Percentiles rank a stretch among this genome's conserved stretches.
Conservation (phyloP, 1,140 invertebrate species). For the Dendroctonus valens region DNA sequence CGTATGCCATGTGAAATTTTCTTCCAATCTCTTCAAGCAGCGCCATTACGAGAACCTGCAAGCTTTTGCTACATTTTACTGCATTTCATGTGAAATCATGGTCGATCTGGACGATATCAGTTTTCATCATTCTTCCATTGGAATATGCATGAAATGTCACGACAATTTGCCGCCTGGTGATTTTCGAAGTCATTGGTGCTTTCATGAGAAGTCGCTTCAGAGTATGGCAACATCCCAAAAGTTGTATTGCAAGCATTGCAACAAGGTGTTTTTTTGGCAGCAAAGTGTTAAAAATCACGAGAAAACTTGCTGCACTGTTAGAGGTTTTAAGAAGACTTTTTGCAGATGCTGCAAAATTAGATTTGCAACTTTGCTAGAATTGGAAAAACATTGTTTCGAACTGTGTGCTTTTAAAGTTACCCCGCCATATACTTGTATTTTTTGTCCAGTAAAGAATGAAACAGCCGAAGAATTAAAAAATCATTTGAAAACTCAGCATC, state of each 20-base stretch:
- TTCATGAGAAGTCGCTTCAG: conserved; percentile 14
- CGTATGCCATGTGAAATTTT: conserved; percentile 15
- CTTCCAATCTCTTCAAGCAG: conserved; percentile 51
- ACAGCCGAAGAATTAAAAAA: neutral
- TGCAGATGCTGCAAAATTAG: neutral
- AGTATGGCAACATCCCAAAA: conserved; percentile 1
- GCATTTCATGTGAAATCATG: conserved; percentile 17
- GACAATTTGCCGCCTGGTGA: conserved; percentile 2
- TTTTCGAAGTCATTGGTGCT: conserved; percentile 14
- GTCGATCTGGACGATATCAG: conserved; percentile 19
- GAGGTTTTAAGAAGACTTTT: neutral
- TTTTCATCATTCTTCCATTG: conserved; percentile 11
- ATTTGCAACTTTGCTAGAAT: neutral
- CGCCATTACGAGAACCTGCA: conserved; percentile 19
- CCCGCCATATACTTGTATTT: neutral
- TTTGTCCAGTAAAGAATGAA: too few relatives aligned
- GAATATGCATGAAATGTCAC: conserved; percentile 21
- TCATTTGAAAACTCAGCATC: neutral
- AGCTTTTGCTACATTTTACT: conserved; percentile 19
- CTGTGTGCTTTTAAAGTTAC: neutral
- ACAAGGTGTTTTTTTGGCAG: conserved; percentile 15
- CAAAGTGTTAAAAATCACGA: conserved; percentile 24
- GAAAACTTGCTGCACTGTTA: conserved; percentile 4
- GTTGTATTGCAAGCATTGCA: conserved; percentile 29
- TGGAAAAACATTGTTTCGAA: neutral